Conservation (phyloP, 2,113 vertebrate genomes). For the Cardinalis cardinalis region DNA sequence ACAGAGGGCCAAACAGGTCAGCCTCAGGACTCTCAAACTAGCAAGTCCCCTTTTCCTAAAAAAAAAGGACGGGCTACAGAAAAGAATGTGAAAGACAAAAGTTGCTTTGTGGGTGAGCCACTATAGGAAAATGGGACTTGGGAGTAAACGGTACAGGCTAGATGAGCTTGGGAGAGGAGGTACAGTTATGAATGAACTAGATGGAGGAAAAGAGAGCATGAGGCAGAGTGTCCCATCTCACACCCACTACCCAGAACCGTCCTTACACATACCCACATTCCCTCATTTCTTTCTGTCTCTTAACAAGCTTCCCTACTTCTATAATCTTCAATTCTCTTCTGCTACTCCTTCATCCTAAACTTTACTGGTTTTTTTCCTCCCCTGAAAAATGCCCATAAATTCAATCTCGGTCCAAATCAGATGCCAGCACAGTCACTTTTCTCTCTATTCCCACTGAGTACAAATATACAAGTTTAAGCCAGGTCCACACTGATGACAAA, state of each 20-base stretch:
- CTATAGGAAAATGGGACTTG: neutral
- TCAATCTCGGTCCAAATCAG: neutral
- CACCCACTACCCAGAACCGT: neutral
- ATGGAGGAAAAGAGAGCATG: neutral
- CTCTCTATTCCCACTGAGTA: neutral
- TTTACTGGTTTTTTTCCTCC: fast-evolving
- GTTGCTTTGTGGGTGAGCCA: neutral
- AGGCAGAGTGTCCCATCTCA: neutral
- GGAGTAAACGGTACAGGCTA: neutral
- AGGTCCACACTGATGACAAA: neutral
- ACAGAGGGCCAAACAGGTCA: neutral
- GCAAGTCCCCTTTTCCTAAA: neutral
- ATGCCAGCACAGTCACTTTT: neutral
- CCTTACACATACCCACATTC: neutral
- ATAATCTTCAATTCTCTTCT: neutral
- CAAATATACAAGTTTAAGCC: neutral
- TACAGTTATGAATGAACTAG: neutral
- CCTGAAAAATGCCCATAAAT: neutral
- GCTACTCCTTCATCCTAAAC: neutral
- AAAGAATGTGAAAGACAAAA: neutral
- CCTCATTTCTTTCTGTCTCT: neutral
- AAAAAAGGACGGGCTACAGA: neutral
- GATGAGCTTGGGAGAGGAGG: neutral
- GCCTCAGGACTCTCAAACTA: neutral
- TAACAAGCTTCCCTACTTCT: neutral